Evolutionary conservation across 2,888 invertebrate genomes (phyloP).

Genomic region (Syrista parreyssii): DNA sequence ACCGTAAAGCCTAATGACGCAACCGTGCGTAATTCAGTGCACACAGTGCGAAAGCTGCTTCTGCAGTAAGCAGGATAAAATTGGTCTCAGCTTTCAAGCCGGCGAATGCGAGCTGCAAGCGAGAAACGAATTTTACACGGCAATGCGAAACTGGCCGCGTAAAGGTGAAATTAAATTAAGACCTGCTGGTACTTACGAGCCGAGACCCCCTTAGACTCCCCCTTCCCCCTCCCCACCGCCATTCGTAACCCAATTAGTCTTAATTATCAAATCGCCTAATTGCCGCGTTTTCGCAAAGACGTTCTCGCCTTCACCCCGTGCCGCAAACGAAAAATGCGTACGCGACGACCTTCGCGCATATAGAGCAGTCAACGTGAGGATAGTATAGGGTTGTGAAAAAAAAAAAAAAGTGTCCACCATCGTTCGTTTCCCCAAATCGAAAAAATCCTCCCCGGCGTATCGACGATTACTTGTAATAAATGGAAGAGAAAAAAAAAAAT

Average conservation of each 20-base stretch:
- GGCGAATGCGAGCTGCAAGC: background rate
- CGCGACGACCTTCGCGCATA: background rate
- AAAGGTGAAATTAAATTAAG: background rate
- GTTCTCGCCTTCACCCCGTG: no score
- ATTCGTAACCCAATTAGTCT: background rate
- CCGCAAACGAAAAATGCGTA: no score
- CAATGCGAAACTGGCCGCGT: background rate
- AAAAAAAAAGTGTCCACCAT: background rate
- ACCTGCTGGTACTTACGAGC: background rate
- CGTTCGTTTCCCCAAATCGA: no score
- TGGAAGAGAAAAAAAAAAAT: no score
- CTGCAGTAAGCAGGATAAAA: background rate
- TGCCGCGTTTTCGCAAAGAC: background rate
- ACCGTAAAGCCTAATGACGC: background rate
- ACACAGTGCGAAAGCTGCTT: no score
- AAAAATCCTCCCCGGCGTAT: no score
- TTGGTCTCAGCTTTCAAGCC: background rate
- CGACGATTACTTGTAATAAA: no score
- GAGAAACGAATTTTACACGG: background rate
- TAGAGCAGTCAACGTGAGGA: background rate
- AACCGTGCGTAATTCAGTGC: background rate
- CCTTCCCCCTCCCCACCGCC: no score
- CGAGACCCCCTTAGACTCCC: no score
- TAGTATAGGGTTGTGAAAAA: background rate
- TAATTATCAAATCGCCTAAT: background rate